Evolutionary conservation across 2,113 vertebrate genomes (phyloP), one percentile per base, ranked within the genome.

Genomic region (Noturus placidus): DNA sequence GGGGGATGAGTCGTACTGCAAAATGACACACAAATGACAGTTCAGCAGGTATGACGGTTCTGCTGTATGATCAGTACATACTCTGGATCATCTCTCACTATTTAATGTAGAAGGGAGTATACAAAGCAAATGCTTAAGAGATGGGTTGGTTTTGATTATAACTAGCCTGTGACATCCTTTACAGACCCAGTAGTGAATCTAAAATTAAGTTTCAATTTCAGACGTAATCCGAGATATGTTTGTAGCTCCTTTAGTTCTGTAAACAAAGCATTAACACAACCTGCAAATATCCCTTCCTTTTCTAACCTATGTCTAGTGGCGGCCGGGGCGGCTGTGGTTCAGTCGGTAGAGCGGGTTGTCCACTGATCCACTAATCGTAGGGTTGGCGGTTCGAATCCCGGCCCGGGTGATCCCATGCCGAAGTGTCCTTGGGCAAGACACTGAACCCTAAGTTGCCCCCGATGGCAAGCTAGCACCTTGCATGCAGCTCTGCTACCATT

Each of bases 41-140:
- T 59, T 83, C 9, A 84, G 33, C 50, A 35, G 30, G 52, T 33
- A 74, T 52, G 63, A 42, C 6, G 56, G 7, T 38, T 86, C 59
- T 86, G 61, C 9, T 61, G 30, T 69, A 69, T 69, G 63, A 84
- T 54, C 17, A 84, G 63, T 33, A 70, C 54, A 42, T 33, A 52
- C 67, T 81, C 59, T 81, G 77, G 83, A 4, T 72, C 50, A 38
- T 57, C 52, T 38, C 30, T 72, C 67, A 54, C 42, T 52, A 35
- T 72, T 72, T 57, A 27, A 35, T 84, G n/a, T 70, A 20, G 17
- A 74, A 59, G 54, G n/a, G n/a, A 27, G 25, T 10, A 46, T 22
- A 59, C 5, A 35, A 3, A 54, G 27, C 14, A 79, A 78, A 52
- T 27, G 42, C 74, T 76, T 46, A 50, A 77, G 42, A 27, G 25